Conservation (phyloP, 2,113 vertebrate genomes). For the Actenoides lindsayi region DNA sequence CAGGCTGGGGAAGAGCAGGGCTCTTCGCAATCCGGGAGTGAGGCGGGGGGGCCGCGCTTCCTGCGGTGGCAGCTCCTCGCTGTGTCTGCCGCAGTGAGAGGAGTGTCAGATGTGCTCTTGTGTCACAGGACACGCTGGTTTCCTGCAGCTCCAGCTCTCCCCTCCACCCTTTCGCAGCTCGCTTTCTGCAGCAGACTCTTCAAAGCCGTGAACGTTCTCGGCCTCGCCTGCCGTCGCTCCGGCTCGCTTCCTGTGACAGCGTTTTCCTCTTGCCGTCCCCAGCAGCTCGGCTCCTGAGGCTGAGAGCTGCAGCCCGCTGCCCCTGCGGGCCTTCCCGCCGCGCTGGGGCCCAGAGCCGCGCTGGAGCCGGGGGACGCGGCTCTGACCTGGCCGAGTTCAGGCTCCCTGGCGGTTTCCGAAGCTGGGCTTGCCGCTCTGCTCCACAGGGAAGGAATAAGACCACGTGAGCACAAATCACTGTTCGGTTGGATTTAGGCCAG, state of each 20-base stretch:
- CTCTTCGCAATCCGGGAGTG: no score
- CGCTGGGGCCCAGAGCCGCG: not conserved
- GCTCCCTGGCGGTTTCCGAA: not conserved
- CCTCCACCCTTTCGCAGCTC: not conserved
- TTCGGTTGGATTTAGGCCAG: fast-evolving
- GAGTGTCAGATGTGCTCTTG: not conserved
- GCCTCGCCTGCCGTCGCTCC: slow-evolving; percentile 61
- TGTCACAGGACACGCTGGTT: not conserved
- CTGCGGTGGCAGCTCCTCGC: not conserved
- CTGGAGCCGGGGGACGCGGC: not conserved
- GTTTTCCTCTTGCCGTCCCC: not conserved
- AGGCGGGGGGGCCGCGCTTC: not conserved
- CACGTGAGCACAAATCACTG: not conserved
- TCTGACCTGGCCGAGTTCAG: not conserved
- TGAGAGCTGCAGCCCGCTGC: not conserved
- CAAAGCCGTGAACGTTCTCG: not conserved
- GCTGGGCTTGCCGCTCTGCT: not conserved
- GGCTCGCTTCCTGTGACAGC: slow-evolving; percentile 75
- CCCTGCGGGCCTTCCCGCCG: not conserved
- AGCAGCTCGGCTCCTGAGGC: not conserved
- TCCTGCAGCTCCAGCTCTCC: not conserved
- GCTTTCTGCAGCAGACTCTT: not conserved
- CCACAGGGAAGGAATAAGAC: not conserved
- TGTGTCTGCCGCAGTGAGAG: not conserved
- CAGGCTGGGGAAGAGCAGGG: no score